Evolutionary conservation across 1,140 invertebrate genomes (phyloP), one percentile per base, ranked within the genome.

Genomic region (Globodera ellingtonae): DNA sequence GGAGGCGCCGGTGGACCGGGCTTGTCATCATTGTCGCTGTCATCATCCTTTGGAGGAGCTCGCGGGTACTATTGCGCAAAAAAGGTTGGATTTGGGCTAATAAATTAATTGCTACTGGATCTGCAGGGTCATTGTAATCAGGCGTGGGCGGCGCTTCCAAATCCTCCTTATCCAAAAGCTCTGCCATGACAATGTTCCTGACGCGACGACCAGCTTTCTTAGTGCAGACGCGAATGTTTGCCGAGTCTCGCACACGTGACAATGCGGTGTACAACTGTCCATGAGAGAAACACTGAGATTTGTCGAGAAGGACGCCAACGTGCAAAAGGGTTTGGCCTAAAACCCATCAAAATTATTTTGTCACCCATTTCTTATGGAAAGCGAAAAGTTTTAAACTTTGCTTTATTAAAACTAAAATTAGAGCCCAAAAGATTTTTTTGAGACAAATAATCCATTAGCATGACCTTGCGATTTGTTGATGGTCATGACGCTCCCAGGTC

Each of bases 381-480:
- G 35, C 0, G 35, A 35, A 35, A 35, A 35, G 35, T 35, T 35
- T 35, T 35, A 35, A 2, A 35, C 35, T 35, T 35, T 35, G 35
- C 35, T 35, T 35, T 35, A 35, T 35, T 35, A 35, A 35, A 35
- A 35, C 35, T 35, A 35, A 35, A 35, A 35, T 35, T 35, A 35
- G 35, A 35, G 35, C 35, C 35, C 35, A 35, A 35, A 35, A 35
- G 35, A 35, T 35, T 35, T 35, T 35, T 35, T 35, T 35, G 35
- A 35, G 35, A 35, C 35, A 35, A 35, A 35, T 35, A 35, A 35
- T 35, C 35, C 35, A 35, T 35, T 35, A 35, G 35, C 35, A 35
- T 35, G 35, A 70, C 70, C 70, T 72, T 72, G 70, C 1, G 70
- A n/a, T 24, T 72, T 72, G 50, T 72, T 72, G 15, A 72, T 72